These are phyloP conservation scores for Psilopsiagon aymara DNA, from an alignment of 2,113 vertebrate genomes.

Conservation along the genomic window DNA sequence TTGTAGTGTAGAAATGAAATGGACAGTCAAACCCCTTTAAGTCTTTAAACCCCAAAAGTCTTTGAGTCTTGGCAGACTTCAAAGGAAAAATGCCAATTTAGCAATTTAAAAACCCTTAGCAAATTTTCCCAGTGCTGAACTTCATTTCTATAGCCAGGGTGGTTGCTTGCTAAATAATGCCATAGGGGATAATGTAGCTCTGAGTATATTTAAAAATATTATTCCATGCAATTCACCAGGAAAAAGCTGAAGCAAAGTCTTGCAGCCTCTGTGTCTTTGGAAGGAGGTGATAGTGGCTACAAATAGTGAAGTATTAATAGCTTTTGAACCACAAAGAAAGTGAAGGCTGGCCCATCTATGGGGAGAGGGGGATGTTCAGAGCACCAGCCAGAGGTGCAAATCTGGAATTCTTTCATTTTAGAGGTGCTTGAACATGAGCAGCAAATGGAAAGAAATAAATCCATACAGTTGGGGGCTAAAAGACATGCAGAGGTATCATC, in stretches of 20 bases:
- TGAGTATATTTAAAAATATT: constrained; percentile 40
- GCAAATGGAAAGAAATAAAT: not conserved
- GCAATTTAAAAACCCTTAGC: constrained; percentile 51
- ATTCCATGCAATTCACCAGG: constrained; percentile 24
- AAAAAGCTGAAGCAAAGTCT: not conserved
- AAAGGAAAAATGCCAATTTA: constrained; percentile 44
- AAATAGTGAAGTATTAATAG: not conserved
- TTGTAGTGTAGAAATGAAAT: not conserved
- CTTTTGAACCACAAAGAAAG: not conserved
- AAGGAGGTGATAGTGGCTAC: not conserved
- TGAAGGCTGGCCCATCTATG: not conserved
- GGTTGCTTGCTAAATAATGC: constrained; percentile 41
- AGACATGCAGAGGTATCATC: not conserved
- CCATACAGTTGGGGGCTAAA: not conserved
- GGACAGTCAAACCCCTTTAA: not conserved
- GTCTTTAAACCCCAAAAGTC: no score
- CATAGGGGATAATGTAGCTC: constrained; percentile 7
- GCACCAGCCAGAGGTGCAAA: not conserved
- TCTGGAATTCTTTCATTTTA: not conserved
- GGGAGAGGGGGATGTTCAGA: not conserved
- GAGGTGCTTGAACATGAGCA: not conserved
- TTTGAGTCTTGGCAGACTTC: constrained; percentile 34
- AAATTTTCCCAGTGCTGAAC: constrained; percentile 32
- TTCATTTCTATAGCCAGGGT: constrained; percentile 12
- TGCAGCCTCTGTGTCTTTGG: not conserved